A percentile compares a stretch with the other conserved stretches of the same genome.
These are phyloP conservation scores for Mormyrus hasselquistii DNA, from an alignment of 2,797 vertebrate species.

Conservation along the genomic window DNA sequence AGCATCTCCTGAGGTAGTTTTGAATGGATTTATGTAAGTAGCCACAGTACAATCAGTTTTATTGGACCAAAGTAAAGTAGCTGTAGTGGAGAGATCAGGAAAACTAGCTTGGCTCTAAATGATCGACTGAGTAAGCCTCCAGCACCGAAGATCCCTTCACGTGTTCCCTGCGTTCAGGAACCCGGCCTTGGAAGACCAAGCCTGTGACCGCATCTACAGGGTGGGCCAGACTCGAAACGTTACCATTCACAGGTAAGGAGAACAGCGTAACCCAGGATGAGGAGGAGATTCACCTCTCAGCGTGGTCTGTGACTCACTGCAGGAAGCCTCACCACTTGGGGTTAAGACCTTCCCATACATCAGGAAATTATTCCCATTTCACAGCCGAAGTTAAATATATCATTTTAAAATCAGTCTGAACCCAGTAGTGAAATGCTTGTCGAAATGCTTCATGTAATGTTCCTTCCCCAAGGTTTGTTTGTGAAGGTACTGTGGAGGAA, in stretches of 20 bases:
- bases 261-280: neutral
- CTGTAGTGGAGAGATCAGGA: neutral
- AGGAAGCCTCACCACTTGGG: neutral
- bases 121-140: neutral
- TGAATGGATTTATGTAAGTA: neutral
- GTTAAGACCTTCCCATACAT: neutral
- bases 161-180: conserved; percentile 65
- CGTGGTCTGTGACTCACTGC: neutral
- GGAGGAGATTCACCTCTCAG: neutral
- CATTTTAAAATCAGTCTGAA: neutral
- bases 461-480: conserved; percentile 73
- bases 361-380: neutral
- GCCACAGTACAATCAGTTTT: neutral
- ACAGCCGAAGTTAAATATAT: neutral
- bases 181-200: conserved; percentile 91
- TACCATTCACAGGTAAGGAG: conserved; percentile 79
- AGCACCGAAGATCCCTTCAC: neutral
- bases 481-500: conserved; percentile 86
- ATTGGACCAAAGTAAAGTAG: neutral
- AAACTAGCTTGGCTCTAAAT: neutral
- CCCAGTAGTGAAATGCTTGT: neutral
- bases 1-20: neutral
- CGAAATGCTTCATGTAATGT: neutral
- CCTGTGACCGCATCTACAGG: conserved; percentile 91
- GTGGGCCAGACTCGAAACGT: conserved; percentile 84